Base-by-base conservation (phyloP, 1,140 invertebrate species). In the Camponotus vicinus region DNA sequence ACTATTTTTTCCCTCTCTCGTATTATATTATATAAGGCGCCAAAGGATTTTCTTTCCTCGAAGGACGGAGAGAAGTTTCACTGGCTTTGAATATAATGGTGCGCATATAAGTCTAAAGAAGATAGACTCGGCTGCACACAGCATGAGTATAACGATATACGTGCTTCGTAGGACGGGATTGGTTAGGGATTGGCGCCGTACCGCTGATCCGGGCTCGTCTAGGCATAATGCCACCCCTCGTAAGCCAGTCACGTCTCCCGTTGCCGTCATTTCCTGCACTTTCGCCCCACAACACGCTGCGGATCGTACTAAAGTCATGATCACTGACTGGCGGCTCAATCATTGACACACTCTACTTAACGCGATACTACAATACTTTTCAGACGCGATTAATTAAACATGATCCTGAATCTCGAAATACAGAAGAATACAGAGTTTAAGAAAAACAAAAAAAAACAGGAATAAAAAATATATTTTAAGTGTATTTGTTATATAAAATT, bases 101-200 rank as follows among this genome's bases (percentile, higher is more conserved):
- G 40, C 64, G 78, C 77, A 55, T 75, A 80, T 82, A 89, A 78
- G 59, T 57, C 69, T 64, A 85, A 83, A 69, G 82, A 71, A 92
- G 86, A 92, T 78, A 88, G 87, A 91, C 83, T 86, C 76, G 75
- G 80, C 87, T 91, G 88, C 87, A 90, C 88, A 91, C 90, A 91
- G 92, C 90, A 91, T 92, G 89, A 93, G 88, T 86, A 91, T 93
- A 92, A 93, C 93, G 91, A 92, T 93, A 93, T 93, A 94, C 92
- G 92, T 94, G 93, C 92, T 90, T 89, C 85, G 85, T 77, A 88
- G 89, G 82, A 91, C 70, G 91, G 80, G 88, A 76, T 88, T 91
- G 92, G 92, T 90, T 93, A 93, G 93, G 83, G 91, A 94, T 94
- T 93, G 92, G 92, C 91, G 87, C 89, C 92, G 92, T 94, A 94